Base-by-base conservation (phyloP, 2,888 invertebrate species). In the Meghimatium bilineatum region DNA sequence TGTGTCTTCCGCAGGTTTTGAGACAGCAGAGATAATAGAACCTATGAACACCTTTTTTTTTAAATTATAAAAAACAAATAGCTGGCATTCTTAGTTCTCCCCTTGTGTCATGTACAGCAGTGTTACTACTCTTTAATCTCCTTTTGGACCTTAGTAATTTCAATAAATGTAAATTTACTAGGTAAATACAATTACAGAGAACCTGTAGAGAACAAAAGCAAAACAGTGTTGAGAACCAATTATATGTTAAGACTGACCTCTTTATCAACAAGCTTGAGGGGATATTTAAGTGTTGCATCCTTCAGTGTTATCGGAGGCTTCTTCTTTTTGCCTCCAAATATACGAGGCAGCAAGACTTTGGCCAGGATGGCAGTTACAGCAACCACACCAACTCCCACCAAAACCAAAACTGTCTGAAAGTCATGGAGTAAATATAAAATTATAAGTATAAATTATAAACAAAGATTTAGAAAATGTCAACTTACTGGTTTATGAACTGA, bases 271-370 rank as follows among this genome's bases (percentile, higher is more conserved):
- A 72, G 72, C 49, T 49, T 72, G n/a, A 72, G 72, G 12, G 72
- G 72, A 93, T 98, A 98, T 94, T 99, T 99, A 12, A 95, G 95
- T 90, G 96, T 96, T 0, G 97, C 95, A 93, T 99, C 97, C 85
- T 96, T 95, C 38, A 99, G 94, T 0, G 97, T 95, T 23, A 90
- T 96, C 95, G 87, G 95, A 69, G 95, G 96, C 83, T 90, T 88
- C 87, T 92, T 91, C 95, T 92, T 97, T 97, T 93, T 95, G 96
- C 96, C 95, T 92, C 95, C 95, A 83, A 95, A 93, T 77, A 95
- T 94, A 92, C 95, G 95, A 82, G 95, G 93, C 75, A 95, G 94
- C 90, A 95, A 95, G 71, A 95, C 95, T 85, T 95, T 93, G 29
- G 95, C 92, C 66, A 94, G 92, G 44, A 96, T 94, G 74, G 95